Evolutionary conservation across 2,113 vertebrate species (phyloP), one percentile per base, ranked within the genome.

Genomic region (Actinemys pallida): DNA sequence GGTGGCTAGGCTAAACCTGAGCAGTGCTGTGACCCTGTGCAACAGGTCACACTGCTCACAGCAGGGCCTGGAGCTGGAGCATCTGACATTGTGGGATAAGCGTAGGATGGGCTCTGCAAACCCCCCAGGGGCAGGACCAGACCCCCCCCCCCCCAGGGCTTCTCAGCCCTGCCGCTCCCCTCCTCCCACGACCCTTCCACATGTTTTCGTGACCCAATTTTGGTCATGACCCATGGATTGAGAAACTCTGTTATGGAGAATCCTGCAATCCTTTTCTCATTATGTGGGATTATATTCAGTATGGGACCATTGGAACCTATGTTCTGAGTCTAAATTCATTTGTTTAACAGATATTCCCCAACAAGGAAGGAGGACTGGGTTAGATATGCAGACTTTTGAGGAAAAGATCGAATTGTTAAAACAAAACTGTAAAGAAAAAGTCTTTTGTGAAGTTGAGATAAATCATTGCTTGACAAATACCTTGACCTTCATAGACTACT

Each of bases 401-500:
- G 87, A 5, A 89, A 89, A 95, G 6, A 3, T 86, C 59, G 89
- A 19, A 42, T 11, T 6, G n/a, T 13, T 85, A 79, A 81, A 87
- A 4, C 16, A 89, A 94, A 92, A 79, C 1, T 6, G 2, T 47
- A 83, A 8, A 50, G 19, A 59, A 80, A 87, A 8, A 16, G 2
- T 75, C 10, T 56, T 93, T 76, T 75, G 14, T 75, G 89, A 94
- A 94, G 0, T 47, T 87, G 57, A 79, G n/a, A n/a, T 10, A 89
- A 90, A 85, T 85, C 54, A 90, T 89, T 92, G 24, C 59, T 78
- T 92, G 56, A 19, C 81, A 83, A 86, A 52, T 39, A 83, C 56
- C 13, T 89, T 75, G 88, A 39, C 62, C 89, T 94, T 89, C 29
- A 54, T 79, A 50, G 80, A 86, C 95, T 72, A 47, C 84, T 83